Evolutionary conservation across 1,140 invertebrate species (phyloP), one percentile per base, ranked within the genome.

Genomic region (Tetramorium alpestre): DNA sequence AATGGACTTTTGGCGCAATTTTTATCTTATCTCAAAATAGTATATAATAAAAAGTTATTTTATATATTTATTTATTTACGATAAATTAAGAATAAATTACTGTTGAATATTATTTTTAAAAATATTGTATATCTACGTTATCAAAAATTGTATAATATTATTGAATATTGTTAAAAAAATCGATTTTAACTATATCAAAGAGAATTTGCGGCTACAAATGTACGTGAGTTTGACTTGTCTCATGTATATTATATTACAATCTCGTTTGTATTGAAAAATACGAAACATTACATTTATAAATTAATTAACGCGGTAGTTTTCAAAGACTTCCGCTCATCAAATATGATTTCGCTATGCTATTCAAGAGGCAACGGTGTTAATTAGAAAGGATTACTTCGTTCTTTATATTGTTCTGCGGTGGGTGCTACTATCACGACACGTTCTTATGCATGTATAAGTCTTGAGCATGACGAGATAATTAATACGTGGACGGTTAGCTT

Each of bases 341-440:
- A 56, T 62, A 28, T 62, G 5, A 16, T 44, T 75, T 60, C 7
- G 38, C 41, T 60, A 73, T 38, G 8, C 33, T 77, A 49, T n/a
- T 64, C 33, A 51, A 25, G 7, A 49, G 10, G 28, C 28, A 33
- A 33, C n/a, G 13, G 7, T 54, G 41, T 33, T 80, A 80, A 80
- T 80, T 67, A 80, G n/a, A 54, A 80, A 78, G 41, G 33, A 62
- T 28, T 54, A 69, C 47, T 25, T 81, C 8, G 49, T n/a, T 44
- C 18, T 22, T 54, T 54, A 28, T 5, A 33, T 33, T 33, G 10
- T 47, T 73, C 44, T 67, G 10, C 33, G 28, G 49, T 6, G n/a
- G 47, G 0, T 56, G 22, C 16, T 7, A 47, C 4, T 44, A 10
- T 47, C 28, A 44, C 5, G 25, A 82, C 11, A 58, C 25, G 38